Evolutionary conservation across 2,797 vertebrate genomes (phyloP).

Genomic region (Acridotheres tristis): DNA sequence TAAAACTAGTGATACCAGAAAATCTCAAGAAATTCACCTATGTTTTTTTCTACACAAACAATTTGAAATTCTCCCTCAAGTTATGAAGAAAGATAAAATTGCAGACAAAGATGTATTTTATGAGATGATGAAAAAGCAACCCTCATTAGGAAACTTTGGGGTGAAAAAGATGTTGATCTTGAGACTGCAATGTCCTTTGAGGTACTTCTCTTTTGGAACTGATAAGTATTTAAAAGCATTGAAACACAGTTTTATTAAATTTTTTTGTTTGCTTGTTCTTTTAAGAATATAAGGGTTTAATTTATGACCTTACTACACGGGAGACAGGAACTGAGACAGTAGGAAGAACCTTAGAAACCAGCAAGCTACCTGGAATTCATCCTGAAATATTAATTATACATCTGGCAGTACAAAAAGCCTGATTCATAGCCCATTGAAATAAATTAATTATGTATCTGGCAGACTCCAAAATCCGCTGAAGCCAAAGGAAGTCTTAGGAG

Average conservation of each 20-base stretch:
- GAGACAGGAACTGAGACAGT: slow-evolving; percentile 18
- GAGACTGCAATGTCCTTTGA: background rate
- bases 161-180: background rate
- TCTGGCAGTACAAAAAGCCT: slow-evolving; percentile 60
- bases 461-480: slow-evolving; percentile 34
- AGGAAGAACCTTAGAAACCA: slow-evolving; percentile 38
- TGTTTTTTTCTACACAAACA: background rate
- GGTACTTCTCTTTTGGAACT: background rate
- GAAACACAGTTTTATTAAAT: background rate
- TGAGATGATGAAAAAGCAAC: background rate
- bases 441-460: slow-evolving; percentile 69
- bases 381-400: slow-evolving; percentile 68
- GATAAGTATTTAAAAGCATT: background rate
- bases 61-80: background rate
- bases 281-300: background rate
- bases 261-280: background rate
- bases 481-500: slow-evolving; percentile 47
- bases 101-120: background rate
- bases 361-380: slow-evolving; percentile 63
- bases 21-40: background rate
- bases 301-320: slow-evolving; percentile 22
- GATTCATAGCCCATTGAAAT: slow-evolving; percentile 62
- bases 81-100: background rate
- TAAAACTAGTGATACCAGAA: background rate
- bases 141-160: background rate